These are phyloP conservation scores for Quadriops clusia DNA, from an alignment of 2,888 invertebrate genomes.

Conservation along the genomic window DNA sequence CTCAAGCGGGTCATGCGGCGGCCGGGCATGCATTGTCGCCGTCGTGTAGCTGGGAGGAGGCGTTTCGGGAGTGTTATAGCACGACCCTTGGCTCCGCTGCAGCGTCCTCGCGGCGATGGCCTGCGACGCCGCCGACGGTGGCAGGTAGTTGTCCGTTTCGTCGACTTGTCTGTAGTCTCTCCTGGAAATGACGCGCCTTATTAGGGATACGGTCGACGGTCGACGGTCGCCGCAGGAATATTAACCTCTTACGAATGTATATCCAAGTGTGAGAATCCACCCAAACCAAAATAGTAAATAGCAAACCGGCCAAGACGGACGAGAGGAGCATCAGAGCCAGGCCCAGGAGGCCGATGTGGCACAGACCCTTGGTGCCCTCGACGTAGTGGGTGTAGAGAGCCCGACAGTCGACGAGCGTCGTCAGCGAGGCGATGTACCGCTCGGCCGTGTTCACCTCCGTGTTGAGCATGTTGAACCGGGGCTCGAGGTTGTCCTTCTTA, in stretches of 20 bases:
- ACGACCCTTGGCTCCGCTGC: constrained; percentile 59
- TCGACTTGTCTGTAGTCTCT: constrained; percentile 72
- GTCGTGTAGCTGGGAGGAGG: constrained; percentile 50
- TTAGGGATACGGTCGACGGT: background rate
- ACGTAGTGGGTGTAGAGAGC: constrained; percentile 74
- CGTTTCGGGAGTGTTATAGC: constrained; percentile 46
- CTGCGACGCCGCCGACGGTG: constrained; percentile 46
- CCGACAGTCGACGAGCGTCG: constrained; percentile 71
- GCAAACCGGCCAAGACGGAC: constrained; percentile 73
- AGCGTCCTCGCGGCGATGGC: constrained; percentile 50
- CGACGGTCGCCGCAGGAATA: constrained; percentile 10
- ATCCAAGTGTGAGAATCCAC: constrained; percentile 96
- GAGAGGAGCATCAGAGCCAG: constrained; percentile 78
- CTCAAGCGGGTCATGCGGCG: constrained; percentile 32
- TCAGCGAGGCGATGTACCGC: constrained; percentile 52
- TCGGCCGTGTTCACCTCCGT: constrained; percentile 71
- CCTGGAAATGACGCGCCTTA: too few species aligned
- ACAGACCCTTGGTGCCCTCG: constrained; percentile 66
- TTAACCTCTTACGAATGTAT: constrained; percentile 81
- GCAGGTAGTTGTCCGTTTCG: constrained; percentile 72
- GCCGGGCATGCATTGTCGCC: constrained; percentile 42
- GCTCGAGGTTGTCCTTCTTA: constrained; percentile 44
- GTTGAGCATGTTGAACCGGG: constrained; percentile 62
- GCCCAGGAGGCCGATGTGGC: constrained; percentile 72
- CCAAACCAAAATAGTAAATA: constrained; percentile 86